Percentiles rank a stretch among this genome's conserved stretches.
Evolutionary conservation across 2,888 invertebrate genomes (phyloP).

Genomic region (Lasioglossum vierecki): DNA sequence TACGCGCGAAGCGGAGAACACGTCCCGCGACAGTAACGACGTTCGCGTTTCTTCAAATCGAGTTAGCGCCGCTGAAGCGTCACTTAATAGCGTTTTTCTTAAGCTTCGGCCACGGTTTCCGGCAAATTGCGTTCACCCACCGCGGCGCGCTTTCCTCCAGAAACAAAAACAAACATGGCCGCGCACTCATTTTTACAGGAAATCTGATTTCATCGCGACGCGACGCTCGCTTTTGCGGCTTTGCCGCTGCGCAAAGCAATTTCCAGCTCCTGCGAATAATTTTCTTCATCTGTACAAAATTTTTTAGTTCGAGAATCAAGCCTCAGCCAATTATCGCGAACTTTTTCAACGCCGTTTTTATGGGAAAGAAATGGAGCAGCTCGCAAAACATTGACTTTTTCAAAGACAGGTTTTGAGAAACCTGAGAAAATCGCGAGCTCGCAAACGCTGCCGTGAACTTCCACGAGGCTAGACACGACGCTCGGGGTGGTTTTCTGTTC

Average conservation of each 20-base stretch:
- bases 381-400: too few relatives aligned
- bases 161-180: neutral
- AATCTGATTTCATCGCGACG: neutral
- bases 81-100: constrained; percentile 64
- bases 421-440: too few relatives aligned
- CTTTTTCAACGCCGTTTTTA: too few relatives aligned
- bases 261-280: neutral
- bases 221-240: neutral
- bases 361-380: too few relatives aligned
- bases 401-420: too few relatives aligned
- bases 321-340: too few relatives aligned
- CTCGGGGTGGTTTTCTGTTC: neutral
- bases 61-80: constrained; percentile 49
- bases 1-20: neutral
- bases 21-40: constrained; percentile 7
- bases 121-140: constrained; percentile 45
- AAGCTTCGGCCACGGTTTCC: constrained; percentile 48
- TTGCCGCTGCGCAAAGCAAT: neutral
- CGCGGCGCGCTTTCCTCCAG: neutral
- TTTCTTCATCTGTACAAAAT: neutral
- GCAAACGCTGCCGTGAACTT: neutral
- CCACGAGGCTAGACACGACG: neutral
- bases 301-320: too few relatives aligned
- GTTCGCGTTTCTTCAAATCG: constrained; percentile 58
- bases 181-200: neutral